Evolutionary conservation across 2,797 vertebrate genomes (phyloP), one percentile per base, ranked within the genome.

Genomic region (Octomys mimax): DNA sequence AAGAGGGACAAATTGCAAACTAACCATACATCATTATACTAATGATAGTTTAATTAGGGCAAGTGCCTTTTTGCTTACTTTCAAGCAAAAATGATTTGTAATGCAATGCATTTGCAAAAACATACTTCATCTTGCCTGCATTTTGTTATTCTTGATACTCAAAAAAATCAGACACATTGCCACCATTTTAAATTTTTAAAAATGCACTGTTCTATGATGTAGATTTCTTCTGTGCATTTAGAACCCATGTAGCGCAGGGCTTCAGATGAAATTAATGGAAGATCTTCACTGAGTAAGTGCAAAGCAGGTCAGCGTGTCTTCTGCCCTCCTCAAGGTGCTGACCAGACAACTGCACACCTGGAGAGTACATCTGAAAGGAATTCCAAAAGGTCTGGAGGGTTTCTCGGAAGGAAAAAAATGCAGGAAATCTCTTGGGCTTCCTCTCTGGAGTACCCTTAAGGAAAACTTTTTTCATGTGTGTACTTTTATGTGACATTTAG

Each of bases 401-500:
- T 94, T 94, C 28, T 96, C 87, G 95, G 83, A 52, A 16, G 82
- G 95, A 95, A 49, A 96, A 52, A 96, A 87, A 84, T 90, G 33
- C 26, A 94, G 79, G 66, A 96, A 96, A 42, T 80, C 86, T 92
- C 83, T 97, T 89, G 89, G 89, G 84, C 24, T 96, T 92, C n/a
- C 22, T 75, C 62, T 86, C 39, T 91, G 33, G 39, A 93, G 70
- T 80, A 96, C 81, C 24, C 49, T 82, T 36, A 94, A 96, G 77
- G 57, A 95, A 96, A 92, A 78, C 6, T 89, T 64, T 86, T 33
- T 19, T 39, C 24, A 10, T 42, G 22, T 75, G 39, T 24, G 3
- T 82, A 19, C 77, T 33, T 93, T 5, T 90, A 14, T 68, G 39
- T 94, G 87, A 95, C 33, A 96, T 96, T 96, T 96, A 94, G 68